phyloP scores from a whole-genome alignment of 2,888 invertebrate genomes.

The Galerucella pusilla region DNA sequence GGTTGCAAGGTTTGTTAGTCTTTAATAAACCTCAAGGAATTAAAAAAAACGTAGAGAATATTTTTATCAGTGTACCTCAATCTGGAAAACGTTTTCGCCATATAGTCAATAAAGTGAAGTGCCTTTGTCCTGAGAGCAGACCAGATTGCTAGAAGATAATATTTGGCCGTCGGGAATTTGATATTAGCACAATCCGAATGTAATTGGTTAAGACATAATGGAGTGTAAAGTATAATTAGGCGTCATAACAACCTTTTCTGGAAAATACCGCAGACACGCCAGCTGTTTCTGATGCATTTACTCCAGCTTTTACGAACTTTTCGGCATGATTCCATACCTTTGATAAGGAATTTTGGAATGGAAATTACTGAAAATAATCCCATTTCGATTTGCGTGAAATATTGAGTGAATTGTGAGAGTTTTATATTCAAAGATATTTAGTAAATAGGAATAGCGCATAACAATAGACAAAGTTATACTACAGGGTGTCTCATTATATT shows the following conservation, averaged over 20 bases:
- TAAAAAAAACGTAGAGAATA: background rate
- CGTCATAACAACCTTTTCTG: conserved; percentile 50
- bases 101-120: conserved; percentile 4
- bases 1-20: too few relatives aligned
- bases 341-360: background rate
- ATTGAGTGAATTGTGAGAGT: background rate
- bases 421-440: too few relatives aligned
- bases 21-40: background rate
- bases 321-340: background rate
- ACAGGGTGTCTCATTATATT: too few relatives aligned
- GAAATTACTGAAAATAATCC: background rate
- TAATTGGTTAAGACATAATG: conserved; percentile 57
- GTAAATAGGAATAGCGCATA: too few relatives aligned
- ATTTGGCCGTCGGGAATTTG: conserved; percentile 8
- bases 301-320: conserved; percentile 19
- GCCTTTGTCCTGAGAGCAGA: conserved; percentile 1
- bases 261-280: conserved; percentile 53
- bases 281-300: conserved; percentile 53
- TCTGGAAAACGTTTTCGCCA: background rate
- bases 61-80: conserved; percentile 9
- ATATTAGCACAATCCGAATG: conserved; percentile 51
- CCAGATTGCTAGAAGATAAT: conserved; percentile 7
- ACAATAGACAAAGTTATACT: too few relatives aligned
- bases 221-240: conserved; percentile 56
- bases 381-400: background rate